These are phyloP conservation scores for Fregata magnificens DNA, from an alignment of 2,113 vertebrate species.

Conservation along the genomic window DNA sequence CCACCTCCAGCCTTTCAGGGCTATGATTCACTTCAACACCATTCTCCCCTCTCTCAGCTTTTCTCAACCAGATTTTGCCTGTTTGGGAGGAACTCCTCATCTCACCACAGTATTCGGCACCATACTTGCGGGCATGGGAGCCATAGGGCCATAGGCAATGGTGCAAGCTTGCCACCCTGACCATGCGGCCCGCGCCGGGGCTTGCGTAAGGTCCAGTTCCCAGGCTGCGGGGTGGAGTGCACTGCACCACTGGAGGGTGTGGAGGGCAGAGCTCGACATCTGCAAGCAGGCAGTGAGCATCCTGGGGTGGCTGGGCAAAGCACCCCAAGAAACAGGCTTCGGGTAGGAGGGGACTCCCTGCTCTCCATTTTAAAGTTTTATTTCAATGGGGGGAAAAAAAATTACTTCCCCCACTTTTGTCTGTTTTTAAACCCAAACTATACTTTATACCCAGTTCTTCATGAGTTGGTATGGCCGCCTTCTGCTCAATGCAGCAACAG, in stretches of 20 bases:
- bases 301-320: background rate
- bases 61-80: background rate
- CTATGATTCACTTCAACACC: background rate
- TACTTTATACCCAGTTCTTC: background rate
- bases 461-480: background rate
- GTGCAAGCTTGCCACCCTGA: accelerated
- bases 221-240: background rate
- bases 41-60: background rate
- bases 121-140: accelerated
- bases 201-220: background rate
- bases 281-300: background rate
- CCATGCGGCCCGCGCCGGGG: accelerated
- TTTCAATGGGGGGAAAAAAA: background rate
- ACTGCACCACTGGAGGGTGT: accelerated
- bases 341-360: background rate
- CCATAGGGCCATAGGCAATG: accelerated
- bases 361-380: background rate
- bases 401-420: accelerated
- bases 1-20: background rate
- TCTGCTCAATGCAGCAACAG: background rate
- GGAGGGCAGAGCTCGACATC: background rate
- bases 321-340: accelerated
- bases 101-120: accelerated
- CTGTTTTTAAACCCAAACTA: background rate
- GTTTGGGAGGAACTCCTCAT: background rate